Percentiles rank a stretch among this genome's conserved stretches.
Conservation (phyloP, 2,888 invertebrate genomes). For the Cephus rjabovi region DNA sequence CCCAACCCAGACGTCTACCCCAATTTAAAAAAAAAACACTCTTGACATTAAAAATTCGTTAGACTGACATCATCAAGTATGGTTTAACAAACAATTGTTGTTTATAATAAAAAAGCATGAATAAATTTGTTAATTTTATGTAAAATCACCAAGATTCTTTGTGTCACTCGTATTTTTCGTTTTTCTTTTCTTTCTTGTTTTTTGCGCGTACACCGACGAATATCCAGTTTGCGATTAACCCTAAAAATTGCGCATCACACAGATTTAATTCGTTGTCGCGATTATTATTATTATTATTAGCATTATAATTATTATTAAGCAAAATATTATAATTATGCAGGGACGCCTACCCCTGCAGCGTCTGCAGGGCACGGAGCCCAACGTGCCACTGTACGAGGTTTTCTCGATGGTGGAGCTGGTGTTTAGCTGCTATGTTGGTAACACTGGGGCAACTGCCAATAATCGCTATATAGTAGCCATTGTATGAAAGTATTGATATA, state of each 20-base stretch:
- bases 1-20: not conserved
- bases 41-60: not conserved
- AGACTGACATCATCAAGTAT: not conserved
- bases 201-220: not conserved
- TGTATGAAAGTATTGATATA: not conserved
- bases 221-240: not conserved
- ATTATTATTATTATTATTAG: not conserved
- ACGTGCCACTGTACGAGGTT: constrained; percentile 40
- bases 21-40: not conserved
- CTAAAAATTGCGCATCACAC: not conserved
- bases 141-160: not conserved
- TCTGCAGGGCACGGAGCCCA: constrained; percentile 26
- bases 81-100: not conserved
- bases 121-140: not conserved
- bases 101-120: not conserved
- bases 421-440: not conserved
- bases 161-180: not conserved
- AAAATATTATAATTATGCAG: not conserved
- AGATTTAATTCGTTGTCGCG: not conserved
- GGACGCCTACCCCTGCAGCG: constrained; percentile 21
- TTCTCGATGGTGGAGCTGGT: not conserved
- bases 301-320: not conserved
- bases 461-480: not conserved
- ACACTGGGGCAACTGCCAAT: not conserved
- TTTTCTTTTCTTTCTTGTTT: not conserved